Evolutionary conservation across 2,113 vertebrate species (phyloP), one percentile per base, ranked within the genome.

Genomic region (Ictalurus furcatus): DNA sequence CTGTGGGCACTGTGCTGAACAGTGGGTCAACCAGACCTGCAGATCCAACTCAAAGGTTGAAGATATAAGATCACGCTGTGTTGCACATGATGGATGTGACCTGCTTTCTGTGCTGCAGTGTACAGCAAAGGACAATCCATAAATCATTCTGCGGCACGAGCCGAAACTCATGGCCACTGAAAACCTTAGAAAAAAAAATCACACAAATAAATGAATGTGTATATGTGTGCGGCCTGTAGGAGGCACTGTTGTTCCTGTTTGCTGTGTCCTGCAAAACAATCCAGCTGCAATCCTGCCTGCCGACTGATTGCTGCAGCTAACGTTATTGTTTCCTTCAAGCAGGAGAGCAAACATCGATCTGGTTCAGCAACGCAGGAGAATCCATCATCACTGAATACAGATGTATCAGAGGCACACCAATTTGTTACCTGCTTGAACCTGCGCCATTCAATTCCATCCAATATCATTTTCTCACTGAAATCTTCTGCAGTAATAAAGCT

Each of bases 81-180:
- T n/a, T 84, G 52, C 54, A n/a, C 56, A 88, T 89, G 90, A 91
- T 91, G 86, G 78, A 91, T 91, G 86, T 76, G 82, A 83, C 83
- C 73, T 89, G 82, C 67, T 88, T 88, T 89, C n/a, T 16, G 52
- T 69, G 58, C 73, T 80, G 71, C 85, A 78, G 90, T 85, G 58
- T 85, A 78, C 65, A 88, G 63, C 56, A 84, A 85, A 71, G 73
- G 88, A 78, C 83, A 67, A 89, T 85, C 74, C 79, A 85, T 89
- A 82, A 87, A 76, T 86, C 81, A n/a, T 84, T 78, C 54, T 85
- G 54, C 25, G 58, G 54, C 76, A 56, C 67, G 8, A 82, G 84
- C 71, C 80, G 19, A 83, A 89, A 69, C 25, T 17, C 61, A 81
- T 56, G 76, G 74, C 65, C 52, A 28, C 30, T 37, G 9, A 85